Evolutionary conservation across 2,797 vertebrate species (phyloP).

Genomic region (Hapalemur alaotrensis): DNA sequence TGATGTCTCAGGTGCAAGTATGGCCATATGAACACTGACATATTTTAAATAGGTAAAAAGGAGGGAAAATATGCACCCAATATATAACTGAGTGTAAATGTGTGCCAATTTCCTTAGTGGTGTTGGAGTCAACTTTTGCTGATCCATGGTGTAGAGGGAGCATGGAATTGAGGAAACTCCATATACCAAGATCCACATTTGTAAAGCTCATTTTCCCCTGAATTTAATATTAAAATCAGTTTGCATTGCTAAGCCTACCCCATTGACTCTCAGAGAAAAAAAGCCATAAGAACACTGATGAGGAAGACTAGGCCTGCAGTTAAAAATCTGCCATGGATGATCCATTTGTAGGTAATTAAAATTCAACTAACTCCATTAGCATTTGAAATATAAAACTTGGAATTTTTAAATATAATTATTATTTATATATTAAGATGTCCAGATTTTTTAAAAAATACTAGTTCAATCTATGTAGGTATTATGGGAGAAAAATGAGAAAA

Average conservation of each 20-base stretch:
- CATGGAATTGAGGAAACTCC: not conserved
- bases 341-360: not conserved
- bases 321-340: not conserved
- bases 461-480: not conserved
- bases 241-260: not conserved
- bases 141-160: not conserved
- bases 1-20: not conserved
- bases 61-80: not conserved
- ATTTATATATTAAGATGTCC: not conserved
- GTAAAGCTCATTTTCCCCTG: not conserved
- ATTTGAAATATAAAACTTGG: not conserved
- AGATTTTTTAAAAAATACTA: not conserved
- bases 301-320: not conserved
- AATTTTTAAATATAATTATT: not conserved
- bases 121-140: not conserved
- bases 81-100: not conserved
- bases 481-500: not conserved
- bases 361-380: not conserved
- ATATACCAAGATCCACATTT: not conserved
- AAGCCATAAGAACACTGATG: not conserved
- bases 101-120: not conserved
- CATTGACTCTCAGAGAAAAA: not conserved
- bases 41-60: not conserved
- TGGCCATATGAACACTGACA: not conserved
- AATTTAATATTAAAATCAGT: not conserved